Evolutionary conservation across 2,113 vertebrate species (phyloP).

Genomic region (Aleadryas rufinucha): DNA sequence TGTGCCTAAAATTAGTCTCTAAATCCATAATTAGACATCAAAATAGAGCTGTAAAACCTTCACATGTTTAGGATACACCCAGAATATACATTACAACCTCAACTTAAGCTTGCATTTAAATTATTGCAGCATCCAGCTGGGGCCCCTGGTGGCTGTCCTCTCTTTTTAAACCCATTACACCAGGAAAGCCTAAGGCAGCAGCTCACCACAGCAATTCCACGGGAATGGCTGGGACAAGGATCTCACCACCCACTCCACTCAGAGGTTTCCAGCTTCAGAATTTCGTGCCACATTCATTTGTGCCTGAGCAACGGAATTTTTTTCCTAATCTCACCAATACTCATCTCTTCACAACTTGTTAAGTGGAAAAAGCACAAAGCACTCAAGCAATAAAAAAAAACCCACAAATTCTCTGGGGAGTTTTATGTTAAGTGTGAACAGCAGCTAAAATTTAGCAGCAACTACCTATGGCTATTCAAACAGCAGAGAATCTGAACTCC

Average conservation of each 20-base stretch:
- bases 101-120: not conserved
- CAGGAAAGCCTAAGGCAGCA: not conserved
- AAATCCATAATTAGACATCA: not conserved
- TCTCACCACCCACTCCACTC: not conserved
- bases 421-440: not conserved
- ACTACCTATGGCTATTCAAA: not conserved
- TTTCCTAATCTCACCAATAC: not conserved
- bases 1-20: not conserved
- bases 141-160: not conserved
- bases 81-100: not conserved
- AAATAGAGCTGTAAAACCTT: not conserved
- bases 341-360: not conserved
- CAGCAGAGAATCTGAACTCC: not conserved
- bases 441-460: not conserved
- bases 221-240: not conserved
- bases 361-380: not conserved
- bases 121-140: not conserved
- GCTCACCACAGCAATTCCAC: not conserved
- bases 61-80: not conserved
- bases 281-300: not conserved
- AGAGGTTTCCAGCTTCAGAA: not conserved
- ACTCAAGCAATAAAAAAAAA: not conserved
- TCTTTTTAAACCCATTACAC: not conserved
- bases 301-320: not conserved
- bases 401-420: not conserved